Base-by-base conservation (phyloP, 92 coral and sea anemone species). In the Umimayanthus kanabou region DNA sequence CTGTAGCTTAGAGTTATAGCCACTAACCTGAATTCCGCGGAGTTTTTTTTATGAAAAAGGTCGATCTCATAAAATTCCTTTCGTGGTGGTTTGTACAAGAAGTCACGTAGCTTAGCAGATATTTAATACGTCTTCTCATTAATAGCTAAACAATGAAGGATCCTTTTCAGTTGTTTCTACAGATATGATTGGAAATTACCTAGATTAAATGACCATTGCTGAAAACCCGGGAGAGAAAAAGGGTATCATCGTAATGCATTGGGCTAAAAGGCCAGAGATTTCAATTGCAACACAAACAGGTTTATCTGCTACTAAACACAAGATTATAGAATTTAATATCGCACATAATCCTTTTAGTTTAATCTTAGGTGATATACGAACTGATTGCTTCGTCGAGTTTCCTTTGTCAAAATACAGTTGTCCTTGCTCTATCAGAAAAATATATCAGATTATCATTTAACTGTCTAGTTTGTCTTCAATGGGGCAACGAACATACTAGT, bases 31-130 rank as follows among this genome's bases (percentile, higher is more conserved):
- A 20, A 2, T 61, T 61, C 69, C 26, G 69, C 25, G 69, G 69
- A 61, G n/a, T 61, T 61, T 57, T 61, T 61, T 57, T 3, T 14
- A 53, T 53, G 22, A 25, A 57, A 57, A 57, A 57, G 66, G 22
- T 57, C 66, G 22, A 61, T 47, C 50, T 4, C 22, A 61, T 23
- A 6, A 61, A 61, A 61, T 61, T 61, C 67, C 67, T 71, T 71
- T 28, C 3, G 76, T 72, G 76, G 42, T 13, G 30, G 40, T n/a
- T 69, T 69, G 73, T 69, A 2, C 20, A 33, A n/a, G 37, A 28
- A 69, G 73, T 72, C 76, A 72, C 76, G 76, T 72, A 72, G 76
- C 39, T 72, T 9, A 28, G 33, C 29, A 26, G 75, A 25, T 70
- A 30, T 70, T 25, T 33, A 33, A 72, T 33, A 9, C 42, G n/a